phyloP scores from a whole-genome alignment of 2,888 invertebrate genomes.

The Itoplectis maculator region DNA sequence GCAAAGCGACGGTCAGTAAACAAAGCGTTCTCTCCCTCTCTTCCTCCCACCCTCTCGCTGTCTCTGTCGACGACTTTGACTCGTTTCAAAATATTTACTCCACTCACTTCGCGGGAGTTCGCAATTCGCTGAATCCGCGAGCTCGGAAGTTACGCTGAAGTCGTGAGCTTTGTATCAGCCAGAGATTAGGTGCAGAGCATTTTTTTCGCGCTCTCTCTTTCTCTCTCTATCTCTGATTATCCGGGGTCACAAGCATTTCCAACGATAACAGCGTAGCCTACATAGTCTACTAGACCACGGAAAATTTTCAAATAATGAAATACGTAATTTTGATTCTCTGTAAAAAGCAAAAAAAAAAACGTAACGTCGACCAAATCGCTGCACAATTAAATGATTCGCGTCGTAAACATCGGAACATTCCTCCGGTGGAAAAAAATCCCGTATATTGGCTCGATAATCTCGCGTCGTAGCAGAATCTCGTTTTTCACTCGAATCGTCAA shows the following conservation, averaged over 20 bases:
- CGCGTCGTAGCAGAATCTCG: background rate
- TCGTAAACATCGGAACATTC: background rate
- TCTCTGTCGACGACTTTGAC: background rate
- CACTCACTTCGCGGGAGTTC: too few relatives aligned
- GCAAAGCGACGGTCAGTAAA: constrained; percentile 85
- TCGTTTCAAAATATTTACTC: background rate
- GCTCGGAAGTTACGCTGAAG: background rate
- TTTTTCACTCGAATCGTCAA: constrained; percentile 1
- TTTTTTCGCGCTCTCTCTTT: too few relatives aligned
- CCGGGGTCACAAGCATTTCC: too few relatives aligned
- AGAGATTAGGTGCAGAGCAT: too few relatives aligned
- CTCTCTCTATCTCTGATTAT: too few relatives aligned
- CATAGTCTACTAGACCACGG: too few relatives aligned
- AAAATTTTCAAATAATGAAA: too few relatives aligned
- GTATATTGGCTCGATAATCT: background rate
- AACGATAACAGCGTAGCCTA: background rate
- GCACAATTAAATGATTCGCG: background rate
- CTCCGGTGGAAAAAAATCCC: background rate
- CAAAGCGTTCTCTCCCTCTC: too few relatives aligned
- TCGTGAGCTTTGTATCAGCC: background rate
- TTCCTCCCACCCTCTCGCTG: too few relatives aligned
- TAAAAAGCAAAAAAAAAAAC: constrained; percentile 2
- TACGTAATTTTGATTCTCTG: background rate
- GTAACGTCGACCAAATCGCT: too few relatives aligned
- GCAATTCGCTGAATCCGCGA: background rate